Evolutionary conservation across 2,888 invertebrate species (phyloP).

Genomic region (Panopea generosa): DNA sequence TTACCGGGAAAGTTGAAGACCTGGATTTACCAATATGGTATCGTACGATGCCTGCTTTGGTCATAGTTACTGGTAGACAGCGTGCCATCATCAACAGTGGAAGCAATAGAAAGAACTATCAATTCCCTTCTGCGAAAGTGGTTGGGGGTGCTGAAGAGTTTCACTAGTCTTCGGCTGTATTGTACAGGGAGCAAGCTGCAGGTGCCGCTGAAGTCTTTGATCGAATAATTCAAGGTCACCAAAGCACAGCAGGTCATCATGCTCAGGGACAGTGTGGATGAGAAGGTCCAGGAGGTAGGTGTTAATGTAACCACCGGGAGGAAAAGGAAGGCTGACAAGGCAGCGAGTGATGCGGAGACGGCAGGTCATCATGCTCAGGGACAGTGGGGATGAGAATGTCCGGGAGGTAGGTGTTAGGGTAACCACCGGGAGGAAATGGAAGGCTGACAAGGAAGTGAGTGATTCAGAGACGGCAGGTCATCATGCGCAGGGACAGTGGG

Average conservation of each 20-base stretch:
- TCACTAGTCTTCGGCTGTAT: too few relatives aligned
- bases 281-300: background rate
- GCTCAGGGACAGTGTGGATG: slow-evolving; percentile 1
- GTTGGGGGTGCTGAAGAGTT: too few relatives aligned
- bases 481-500: background rate
- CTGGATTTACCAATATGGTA: too few relatives aligned
- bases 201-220: too few relatives aligned
- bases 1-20: too few relatives aligned
- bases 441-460: slow-evolving; percentile 14
- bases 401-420: slow-evolving; percentile 9
- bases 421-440: slow-evolving; percentile 25
- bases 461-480: slow-evolving; percentile 14
- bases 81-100: too few relatives aligned
- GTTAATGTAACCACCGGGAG: slow-evolving; percentile 19
- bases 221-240: too few relatives aligned
- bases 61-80: too few relatives aligned
- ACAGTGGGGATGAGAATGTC: slow-evolving; percentile 6
- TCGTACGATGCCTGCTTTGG: too few relatives aligned
- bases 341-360: background rate
- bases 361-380: background rate
- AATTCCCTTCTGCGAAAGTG: too few relatives aligned
- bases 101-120: too few relatives aligned
- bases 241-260: slow-evolving; percentile 1
- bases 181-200: too few relatives aligned
- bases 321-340: slow-evolving; percentile 19